Evolutionary conservation across 1,140 invertebrate genomes (phyloP), one percentile per base, ranked within the genome.

Genomic region (Drosophila subobscura): DNA sequence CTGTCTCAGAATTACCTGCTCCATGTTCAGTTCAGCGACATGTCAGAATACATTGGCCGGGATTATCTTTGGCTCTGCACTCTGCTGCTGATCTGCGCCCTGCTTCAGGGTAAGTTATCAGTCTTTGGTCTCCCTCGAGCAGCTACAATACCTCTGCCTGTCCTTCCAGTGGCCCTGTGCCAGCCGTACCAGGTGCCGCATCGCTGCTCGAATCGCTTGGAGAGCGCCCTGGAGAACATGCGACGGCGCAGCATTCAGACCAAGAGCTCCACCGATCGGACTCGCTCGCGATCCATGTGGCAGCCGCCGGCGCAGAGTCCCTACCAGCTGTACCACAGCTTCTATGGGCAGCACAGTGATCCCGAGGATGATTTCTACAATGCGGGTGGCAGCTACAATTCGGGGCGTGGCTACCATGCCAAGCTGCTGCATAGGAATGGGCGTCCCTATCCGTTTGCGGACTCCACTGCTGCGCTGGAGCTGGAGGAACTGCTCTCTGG

Each of bases 321-420:
- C 0, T 94, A 94, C 72, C 92, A 93, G 4, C 66, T 94, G 5
- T 93, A 94, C 63, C 92, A 94, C 63, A 92, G 92, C n/a, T 83
- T 94, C 37, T 91, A 91, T 5, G 90, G 90, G 0, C 80, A 74
- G 68, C 74, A 89, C n/a, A 79, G 77, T 16, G 81, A 79, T 2
- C 64, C 74, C 2, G 86, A 90, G 51, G 90, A 91, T n/a, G 86
- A 90, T 53, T 90, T 89, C 51, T 91, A 91, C 33, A 77, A 77
- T 68, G 72, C 63, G 16, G 77, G 81, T 0, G 47, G 68, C 37
- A 54, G 29, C 5, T 46, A 63, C 12, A 53, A 60, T 25, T 52
- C 73, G 6, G 64, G 72, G 2, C 77, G 89, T 5, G 88, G 89
- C 8, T 91, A 91, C 29, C 89, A 75, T 55, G 77, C 66, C 33